Base-by-base conservation (phyloP, 2,888 invertebrate species). In the Liopterus haemorrhoidalis region DNA sequence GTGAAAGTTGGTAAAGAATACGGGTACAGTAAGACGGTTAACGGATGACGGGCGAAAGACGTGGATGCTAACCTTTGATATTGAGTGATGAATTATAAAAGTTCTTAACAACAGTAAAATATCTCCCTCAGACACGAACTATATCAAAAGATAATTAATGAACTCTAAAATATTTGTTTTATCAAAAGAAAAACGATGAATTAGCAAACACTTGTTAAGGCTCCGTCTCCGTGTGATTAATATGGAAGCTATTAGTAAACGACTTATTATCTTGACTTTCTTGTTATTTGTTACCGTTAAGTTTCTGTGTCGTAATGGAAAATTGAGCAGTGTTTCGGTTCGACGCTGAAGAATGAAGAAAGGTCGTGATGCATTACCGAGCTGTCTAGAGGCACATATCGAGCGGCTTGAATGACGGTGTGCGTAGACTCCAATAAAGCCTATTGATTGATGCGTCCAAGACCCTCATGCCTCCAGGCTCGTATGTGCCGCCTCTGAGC, bases 321-420 rank as follows among this genome's bases (percentile, higher is more conserved):
- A 36, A 36, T 43, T 38, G 37, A 32, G 37, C 32, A 33, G 38
- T 33, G 45, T 32, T 25, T 24, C 44, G 44, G 32, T 45, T 39
- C 32, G 20, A 41, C 36, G 45, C 48, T 48, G 49, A 52, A 53
- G 53, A 49, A 50, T 46, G 43, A 49, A 42, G 51, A 52, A 47
- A 44, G 43, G 24, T 31, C 43, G 58, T 65, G 63, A 65, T 65
- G 59, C 59, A 64, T 63, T 57, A 57, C 58, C 54, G 48, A 32
- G 49, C n/a, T n/a, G n/a, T n/a, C n/a, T n/a, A n/a, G n/a, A n/a
- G n/a, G n/a, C n/a, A n/a, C n/a, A n/a, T n/a, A n/a, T n/a, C n/a
- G n/a, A n/a, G n/a, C n/a, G n/a, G n/a, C n/a, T n/a, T n/a, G n/a
- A n/a, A n/a, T n/a, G n/a, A n/a, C n/a, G n/a, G n/a, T 25, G 11